A percentile compares a stretch with the other conserved stretches of the same genome.
Conservation (phyloP, 1,140 invertebrate genomes). For the Elysia chlorotica region DNA sequence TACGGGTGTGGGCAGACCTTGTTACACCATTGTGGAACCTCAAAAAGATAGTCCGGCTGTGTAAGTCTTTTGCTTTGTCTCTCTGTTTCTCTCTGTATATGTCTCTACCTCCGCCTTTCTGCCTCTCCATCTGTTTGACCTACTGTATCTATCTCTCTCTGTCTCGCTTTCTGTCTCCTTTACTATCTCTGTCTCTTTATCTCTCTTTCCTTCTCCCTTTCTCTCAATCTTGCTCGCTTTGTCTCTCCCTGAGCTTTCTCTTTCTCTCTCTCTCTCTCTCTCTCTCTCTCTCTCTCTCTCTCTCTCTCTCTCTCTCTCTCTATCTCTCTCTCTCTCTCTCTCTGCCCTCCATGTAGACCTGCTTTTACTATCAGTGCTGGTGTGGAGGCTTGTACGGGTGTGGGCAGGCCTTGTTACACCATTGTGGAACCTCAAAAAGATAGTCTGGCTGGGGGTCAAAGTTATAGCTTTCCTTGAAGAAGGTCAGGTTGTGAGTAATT, state of each 20-base stretch:
- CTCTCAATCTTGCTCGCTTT: neutral
- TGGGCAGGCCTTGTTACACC: neutral
- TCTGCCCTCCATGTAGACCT: neutral
- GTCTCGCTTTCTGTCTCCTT: neutral
- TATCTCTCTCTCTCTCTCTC: neutral
- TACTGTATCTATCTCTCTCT: neutral
- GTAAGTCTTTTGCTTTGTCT: neutral
- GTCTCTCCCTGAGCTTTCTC: neutral
- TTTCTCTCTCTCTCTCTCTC: neutral
- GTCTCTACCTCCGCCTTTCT: neutral
- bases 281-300: neutral
- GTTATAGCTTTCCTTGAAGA: neutral
- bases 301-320: neutral
- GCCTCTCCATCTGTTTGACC: neutral
- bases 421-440: neutral
- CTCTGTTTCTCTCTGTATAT: neutral
- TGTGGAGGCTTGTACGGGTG: neutral
- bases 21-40: neutral
- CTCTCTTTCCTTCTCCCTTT: slow-evolving; percentile 3
- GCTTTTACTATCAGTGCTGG: too few relatives aligned
- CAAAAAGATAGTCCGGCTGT: neutral
- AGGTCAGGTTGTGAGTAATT: neutral
- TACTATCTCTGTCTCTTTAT: neutral
- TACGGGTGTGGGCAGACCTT: neutral
- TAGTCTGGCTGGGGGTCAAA: neutral